Conservation (phyloP, 2,113 vertebrate genomes). For the Bungarus multicinctus region DNA sequence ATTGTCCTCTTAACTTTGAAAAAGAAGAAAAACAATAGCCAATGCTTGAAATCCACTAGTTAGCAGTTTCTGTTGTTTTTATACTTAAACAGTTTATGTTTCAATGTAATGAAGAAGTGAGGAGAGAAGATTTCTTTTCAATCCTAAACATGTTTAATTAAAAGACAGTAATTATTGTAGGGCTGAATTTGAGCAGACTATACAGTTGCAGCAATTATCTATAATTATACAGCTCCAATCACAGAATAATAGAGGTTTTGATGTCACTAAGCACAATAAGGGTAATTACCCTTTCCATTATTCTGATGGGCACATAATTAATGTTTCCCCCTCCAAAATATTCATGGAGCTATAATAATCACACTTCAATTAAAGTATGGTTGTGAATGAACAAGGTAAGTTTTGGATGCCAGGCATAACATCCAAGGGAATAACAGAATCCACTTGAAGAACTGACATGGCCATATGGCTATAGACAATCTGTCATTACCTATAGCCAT, state of each 20-base stretch:
- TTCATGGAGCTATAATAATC: constrained; percentile 37
- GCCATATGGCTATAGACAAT: background rate
- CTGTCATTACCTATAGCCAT: background rate
- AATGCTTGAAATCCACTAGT: constrained; percentile 40
- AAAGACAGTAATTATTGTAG: constrained; percentile 69
- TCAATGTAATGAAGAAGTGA: constrained; percentile 42
- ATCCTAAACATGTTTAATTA: constrained; percentile 72
- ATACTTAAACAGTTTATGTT: constrained; percentile 55
- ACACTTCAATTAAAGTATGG: constrained; percentile 47
- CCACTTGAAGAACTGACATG: background rate
- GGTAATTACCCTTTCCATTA: constrained; percentile 73
- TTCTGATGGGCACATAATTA: constrained; percentile 70
- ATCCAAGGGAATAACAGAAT: background rate
- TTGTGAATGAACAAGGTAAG: constrained; percentile 47
- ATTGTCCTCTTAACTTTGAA: background rate
- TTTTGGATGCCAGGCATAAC: background rate
- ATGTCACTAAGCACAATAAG: constrained; percentile 70
- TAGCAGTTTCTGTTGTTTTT: constrained; percentile 26
- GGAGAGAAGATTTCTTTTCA: constrained; percentile 58
- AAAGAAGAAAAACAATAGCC: constrained; percentile 28
- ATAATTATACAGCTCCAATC: constrained; percentile 67
- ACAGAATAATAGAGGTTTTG: constrained; percentile 71
- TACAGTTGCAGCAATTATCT: constrained; percentile 68
- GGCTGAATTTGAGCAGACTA: constrained; percentile 70
- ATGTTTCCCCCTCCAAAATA: constrained; percentile 25